phyloP scores from a whole-genome alignment of 2,113 vertebrate genomes.

The Semnopithecus entellus region DNA sequence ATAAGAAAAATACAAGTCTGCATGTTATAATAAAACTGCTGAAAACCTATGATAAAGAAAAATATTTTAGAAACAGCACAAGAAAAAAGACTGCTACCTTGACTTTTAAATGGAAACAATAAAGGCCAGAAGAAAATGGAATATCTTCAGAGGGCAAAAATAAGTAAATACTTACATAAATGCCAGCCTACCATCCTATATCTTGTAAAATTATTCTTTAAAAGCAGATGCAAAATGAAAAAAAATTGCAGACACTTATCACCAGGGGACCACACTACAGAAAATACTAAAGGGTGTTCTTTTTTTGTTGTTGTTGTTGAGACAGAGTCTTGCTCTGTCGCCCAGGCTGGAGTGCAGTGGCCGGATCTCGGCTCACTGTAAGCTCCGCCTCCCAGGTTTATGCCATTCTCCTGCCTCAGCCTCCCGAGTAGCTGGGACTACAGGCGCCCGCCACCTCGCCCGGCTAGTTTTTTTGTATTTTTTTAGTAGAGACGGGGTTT shows the following conservation, averaged over 20 bases:
- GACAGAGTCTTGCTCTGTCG: too few relatives aligned
- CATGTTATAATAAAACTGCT: not conserved
- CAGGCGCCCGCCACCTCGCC: too few relatives aligned
- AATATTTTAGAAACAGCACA: not conserved
- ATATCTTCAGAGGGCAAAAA: not conserved
- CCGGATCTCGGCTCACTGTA: too few relatives aligned
- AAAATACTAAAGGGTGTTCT: not conserved
- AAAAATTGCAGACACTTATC: not conserved
- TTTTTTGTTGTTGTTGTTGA: not conserved
- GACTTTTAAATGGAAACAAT: constrained; percentile 16
- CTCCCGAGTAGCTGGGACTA: too few relatives aligned
- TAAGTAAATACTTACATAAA: not conserved
- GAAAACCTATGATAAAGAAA: not conserved
- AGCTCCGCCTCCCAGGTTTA: too few relatives aligned
- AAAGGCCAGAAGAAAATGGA: constrained; percentile 5
- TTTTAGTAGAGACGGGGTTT: too few relatives aligned
- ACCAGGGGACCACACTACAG: not conserved
- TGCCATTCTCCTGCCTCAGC: too few relatives aligned
- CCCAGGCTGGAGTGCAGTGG: too few relatives aligned
- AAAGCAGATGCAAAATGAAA: not conserved
- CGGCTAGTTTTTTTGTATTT: too few relatives aligned
- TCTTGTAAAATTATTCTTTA: not conserved
- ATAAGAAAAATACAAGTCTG: not conserved
- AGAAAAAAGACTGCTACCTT: not conserved
- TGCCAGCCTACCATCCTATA: not conserved